phyloP scores from a whole-genome alignment of 2,888 invertebrate genomes.

The Coenonympha arcania region DNA sequence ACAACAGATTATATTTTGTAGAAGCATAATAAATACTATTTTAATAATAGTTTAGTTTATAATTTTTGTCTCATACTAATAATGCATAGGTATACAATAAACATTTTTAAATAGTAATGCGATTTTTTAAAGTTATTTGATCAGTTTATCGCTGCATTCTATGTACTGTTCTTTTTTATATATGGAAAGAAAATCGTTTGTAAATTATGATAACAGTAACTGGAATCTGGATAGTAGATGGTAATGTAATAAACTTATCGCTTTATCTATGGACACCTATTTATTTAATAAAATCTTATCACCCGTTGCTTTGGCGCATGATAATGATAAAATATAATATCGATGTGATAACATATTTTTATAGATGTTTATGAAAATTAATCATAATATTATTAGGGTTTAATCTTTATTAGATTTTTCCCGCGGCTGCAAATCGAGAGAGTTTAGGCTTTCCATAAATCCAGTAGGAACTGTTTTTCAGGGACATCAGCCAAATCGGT shows the following conservation, averaged over 20 bases:
- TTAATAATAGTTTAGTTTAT: constrained; percentile 11
- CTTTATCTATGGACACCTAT: background rate
- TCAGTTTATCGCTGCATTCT: too few species aligned
- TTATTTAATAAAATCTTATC: background rate
- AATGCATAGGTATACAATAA: too few species aligned
- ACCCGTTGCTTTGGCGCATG: background rate
- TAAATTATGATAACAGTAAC: background rate
- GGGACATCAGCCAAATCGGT: too few species aligned
- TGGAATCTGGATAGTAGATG: too few species aligned
- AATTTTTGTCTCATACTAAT: background rate
- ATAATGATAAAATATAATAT: background rate
- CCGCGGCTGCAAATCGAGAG: too few species aligned
- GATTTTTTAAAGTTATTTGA: background rate
- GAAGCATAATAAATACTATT: too few species aligned
- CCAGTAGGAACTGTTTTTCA: too few species aligned
- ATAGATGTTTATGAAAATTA: too few species aligned
- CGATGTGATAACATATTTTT: background rate
- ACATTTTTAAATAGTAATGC: constrained; percentile 1
- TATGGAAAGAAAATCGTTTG: background rate
- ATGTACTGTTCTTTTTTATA: too few species aligned
- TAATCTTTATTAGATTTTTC: too few species aligned
- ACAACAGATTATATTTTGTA: constrained; percentile 4
- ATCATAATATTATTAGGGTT: too few species aligned
- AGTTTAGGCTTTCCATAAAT: too few species aligned
- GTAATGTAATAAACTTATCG: background rate